Evolutionary conservation across 2,797 vertebrate species (phyloP), one percentile per base, ranked within the genome.

Genomic region (Karalla daura): DNA sequence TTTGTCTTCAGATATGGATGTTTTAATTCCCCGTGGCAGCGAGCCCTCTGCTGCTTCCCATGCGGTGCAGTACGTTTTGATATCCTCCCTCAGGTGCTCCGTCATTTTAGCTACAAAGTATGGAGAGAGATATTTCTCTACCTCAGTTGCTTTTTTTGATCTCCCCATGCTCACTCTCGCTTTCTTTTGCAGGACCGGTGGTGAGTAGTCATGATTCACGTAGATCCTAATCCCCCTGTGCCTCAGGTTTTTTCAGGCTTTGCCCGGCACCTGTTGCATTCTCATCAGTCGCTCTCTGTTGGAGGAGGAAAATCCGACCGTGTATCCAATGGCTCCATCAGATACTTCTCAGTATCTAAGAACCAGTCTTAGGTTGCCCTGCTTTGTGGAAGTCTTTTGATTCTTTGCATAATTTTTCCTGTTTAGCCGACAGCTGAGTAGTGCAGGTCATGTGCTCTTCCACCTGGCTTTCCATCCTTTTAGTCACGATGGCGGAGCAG

Each of bases 321-420:
- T 11, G 18, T 11, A 17, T 7, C 33, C 21, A 24, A 6, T 9
- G 37, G 5, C 20, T 53, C 49, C 8, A 32, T 36, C 32, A 33
- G n/a, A 36, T 33, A 52, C 15, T 12, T 23, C 13, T 36, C 49
- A 35, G 49, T 52, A n/a, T n/a, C n/a, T n/a, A n/a, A n/a, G n/a
- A n/a, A n/a, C 49, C 51, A 40, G 23, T 39, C 41, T 44, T 10
- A 44, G 21, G n/a, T n/a, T n/a, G n/a, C n/a, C n/a, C n/a, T n/a
- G n/a, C n/a, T n/a, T n/a, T n/a, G n/a, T n/a, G n/a, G n/a, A n/a
- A n/a, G n/a, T n/a, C n/a, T n/a, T n/a, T n/a, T n/a, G n/a, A n/a
- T n/a, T n/a, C n/a, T n/a, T n/a, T n/a, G n/a, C n/a, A n/a, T n/a
- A n/a, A n/a, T n/a, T n/a, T n/a, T n/a, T n/a, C n/a, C n/a, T n/a